Evolutionary conservation across 2,797 vertebrate genomes (phyloP).

Genomic region (Oceanodroma leucorhoa): DNA sequence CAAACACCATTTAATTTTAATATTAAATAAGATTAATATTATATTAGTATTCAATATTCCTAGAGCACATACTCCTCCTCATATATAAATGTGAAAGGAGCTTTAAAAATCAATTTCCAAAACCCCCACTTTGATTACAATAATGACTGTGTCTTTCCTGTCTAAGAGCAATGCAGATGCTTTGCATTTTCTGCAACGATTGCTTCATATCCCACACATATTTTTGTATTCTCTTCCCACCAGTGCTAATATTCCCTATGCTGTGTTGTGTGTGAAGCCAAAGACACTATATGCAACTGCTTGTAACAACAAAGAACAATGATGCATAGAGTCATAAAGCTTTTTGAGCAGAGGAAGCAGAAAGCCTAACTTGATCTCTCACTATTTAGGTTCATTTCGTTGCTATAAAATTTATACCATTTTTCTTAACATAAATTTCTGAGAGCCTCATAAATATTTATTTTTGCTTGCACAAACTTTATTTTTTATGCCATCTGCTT

Average conservation of each 20-base stretch:
- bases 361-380: not conserved
- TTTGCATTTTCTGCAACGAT: not conserved
- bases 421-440: not conserved
- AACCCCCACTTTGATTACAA: not conserved
- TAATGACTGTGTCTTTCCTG: not conserved
- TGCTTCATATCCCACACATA: not conserved
- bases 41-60: not conserved
- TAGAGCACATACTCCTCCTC: not conserved
- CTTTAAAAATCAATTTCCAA: not conserved
- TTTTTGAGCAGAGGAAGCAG: not conserved
- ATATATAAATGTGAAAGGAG: not conserved
- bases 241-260: not conserved
- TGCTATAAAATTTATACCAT: not conserved
- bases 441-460: not conserved
- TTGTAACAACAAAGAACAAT: not conserved
- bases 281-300: not conserved
- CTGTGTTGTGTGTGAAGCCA: not conserved
- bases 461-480: not conserved
- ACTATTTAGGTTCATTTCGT: not conserved
- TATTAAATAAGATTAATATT: not conserved
- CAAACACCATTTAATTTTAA: not conserved
- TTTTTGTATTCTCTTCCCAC: not conserved
- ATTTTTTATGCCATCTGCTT: not conserved
- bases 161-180: not conserved
- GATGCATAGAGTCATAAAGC: not conserved